Percentiles rank a stretch among this genome's conserved stretches.
Conservation (phyloP, 2,113 vertebrate species). For the Pluvianellus socialis region DNA sequence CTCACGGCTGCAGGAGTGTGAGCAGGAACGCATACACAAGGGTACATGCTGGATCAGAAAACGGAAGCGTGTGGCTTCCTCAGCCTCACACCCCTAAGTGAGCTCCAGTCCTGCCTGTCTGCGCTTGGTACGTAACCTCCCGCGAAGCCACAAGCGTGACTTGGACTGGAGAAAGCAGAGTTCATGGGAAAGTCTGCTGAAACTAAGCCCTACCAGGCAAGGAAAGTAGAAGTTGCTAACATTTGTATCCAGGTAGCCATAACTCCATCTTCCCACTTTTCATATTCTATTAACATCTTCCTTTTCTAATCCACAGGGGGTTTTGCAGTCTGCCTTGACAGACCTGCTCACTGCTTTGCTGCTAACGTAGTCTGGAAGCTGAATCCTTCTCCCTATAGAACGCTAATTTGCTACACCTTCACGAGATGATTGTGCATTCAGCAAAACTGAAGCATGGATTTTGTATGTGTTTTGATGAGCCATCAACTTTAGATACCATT, state of each 20-base stretch:
- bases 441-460: background rate
- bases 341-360: background rate
- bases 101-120: background rate
- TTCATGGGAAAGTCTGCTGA: background rate
- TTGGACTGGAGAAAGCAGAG: background rate
- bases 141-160: fast-evolving
- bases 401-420: background rate
- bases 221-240: background rate
- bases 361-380: background rate
- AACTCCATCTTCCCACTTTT: background rate
- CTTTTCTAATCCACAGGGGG: background rate
- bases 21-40: background rate
- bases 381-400: background rate
- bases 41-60: background rate
- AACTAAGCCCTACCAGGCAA: background rate
- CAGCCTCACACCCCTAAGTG: background rate
- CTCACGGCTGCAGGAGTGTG: background rate
- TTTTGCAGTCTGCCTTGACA: background rate
- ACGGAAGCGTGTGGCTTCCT: background rate
- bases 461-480: slow-evolving; percentile 37
- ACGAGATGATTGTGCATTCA: background rate
- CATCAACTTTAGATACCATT: slow-evolving; percentile 24
- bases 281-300: background rate
- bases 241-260: background rate
- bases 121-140: background rate